Conservation (phyloP, 1,140 invertebrate genomes). For the Eueides isabella region DNA sequence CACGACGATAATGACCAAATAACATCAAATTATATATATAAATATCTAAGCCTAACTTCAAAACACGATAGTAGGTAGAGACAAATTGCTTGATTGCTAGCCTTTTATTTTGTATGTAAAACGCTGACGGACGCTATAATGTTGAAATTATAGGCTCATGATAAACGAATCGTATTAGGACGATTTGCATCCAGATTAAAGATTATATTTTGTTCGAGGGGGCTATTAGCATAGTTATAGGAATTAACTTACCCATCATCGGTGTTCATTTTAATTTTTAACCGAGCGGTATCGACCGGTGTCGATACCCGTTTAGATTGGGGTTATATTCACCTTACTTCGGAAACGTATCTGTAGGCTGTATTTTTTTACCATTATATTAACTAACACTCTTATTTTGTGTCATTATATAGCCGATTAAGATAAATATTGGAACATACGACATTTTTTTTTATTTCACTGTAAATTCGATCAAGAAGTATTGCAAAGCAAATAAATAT, state of each 20-base stretch:
- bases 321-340: constrained; percentile 12
- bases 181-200: constrained; percentile 81
- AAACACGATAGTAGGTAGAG: constrained; percentile 68
- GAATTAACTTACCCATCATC: constrained; percentile 73
- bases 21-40: constrained; percentile 31
- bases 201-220: constrained; percentile 77
- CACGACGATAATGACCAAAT: constrained; percentile 25
- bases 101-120: constrained; percentile 79
- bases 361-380: constrained; percentile 24
- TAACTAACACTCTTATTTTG: constrained; percentile 6
- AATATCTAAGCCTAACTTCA: constrained; percentile 39
- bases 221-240: constrained; percentile 79
- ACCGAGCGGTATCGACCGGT: constrained; percentile 36
- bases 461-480: no score
- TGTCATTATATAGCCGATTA: not conserved
- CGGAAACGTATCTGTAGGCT: constrained; percentile 5
- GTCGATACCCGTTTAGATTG: constrained; percentile 32
- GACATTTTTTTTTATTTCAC: not conserved
- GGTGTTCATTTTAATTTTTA: constrained; percentile 73
- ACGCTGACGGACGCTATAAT: constrained; percentile 81
- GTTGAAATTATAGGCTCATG: constrained; percentile 75
- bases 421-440: not conserved
- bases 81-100: constrained; percentile 77
- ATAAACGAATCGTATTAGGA: constrained; percentile 79
- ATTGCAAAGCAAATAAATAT: no score